phyloP scores from a whole-genome alignment of 2,797 vertebrate species.

The Tangara arthus region DNA sequence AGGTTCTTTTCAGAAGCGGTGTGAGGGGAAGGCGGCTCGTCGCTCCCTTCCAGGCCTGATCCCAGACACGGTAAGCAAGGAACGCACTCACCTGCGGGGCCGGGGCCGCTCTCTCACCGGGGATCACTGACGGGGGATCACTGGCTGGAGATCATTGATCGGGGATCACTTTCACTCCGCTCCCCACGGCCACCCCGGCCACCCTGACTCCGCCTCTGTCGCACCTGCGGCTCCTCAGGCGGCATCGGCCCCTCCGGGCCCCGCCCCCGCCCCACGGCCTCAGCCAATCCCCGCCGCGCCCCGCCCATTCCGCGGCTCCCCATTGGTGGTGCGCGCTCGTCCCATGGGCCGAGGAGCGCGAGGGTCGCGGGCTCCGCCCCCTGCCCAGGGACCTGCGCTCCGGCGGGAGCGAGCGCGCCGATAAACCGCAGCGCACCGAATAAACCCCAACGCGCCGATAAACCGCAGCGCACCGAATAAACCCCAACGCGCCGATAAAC shows the following conservation, averaged over 20 bases:
- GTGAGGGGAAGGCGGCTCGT: neutral
- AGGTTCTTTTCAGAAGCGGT: neutral
- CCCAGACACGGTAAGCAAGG: too few species aligned
- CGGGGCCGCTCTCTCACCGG: too few species aligned
- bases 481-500: fast-evolving
- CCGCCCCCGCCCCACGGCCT: neutral
- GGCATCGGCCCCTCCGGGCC: fast-evolving
- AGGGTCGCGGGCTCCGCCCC: neutral
- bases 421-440: fast-evolving
- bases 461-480: fast-evolving
- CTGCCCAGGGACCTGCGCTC: too few species aligned
- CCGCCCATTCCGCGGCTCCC: neutral
- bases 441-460: fast-evolving
- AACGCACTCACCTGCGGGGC: neutral
- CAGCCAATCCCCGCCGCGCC: neutral
- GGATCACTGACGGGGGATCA: too few species aligned
- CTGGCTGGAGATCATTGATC: fast-evolving
- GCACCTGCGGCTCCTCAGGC: fast-evolving
- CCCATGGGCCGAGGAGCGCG: neutral
- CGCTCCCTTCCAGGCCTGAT: neutral
- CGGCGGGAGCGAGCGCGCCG: too few species aligned
- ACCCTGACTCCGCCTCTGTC: fast-evolving
- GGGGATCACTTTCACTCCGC: fast-evolving
- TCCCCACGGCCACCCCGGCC: fast-evolving
- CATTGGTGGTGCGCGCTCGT: neutral